Conservation (phyloP, 2,888 invertebrate species). For the Heliconius sara region DNA sequence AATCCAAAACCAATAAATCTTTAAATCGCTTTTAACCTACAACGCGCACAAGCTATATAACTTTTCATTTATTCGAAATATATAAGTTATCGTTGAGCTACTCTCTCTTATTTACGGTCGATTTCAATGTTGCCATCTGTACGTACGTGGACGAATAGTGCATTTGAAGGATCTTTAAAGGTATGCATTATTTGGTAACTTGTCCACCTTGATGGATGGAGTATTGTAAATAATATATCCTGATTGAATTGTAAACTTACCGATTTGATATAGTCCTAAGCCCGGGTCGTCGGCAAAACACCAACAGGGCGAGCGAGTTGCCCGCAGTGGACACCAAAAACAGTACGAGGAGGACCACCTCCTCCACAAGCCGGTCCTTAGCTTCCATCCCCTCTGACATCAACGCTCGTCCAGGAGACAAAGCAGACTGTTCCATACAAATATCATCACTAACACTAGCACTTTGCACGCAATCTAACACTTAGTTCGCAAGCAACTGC, state of each 20-base stretch:
- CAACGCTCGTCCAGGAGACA: slow-evolving; percentile 79
- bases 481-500: slow-evolving; percentile 70
- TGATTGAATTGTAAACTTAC: slow-evolving; percentile 71
- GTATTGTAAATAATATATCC: not conserved
- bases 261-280: slow-evolving; percentile 91
- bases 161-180: slow-evolving; percentile 39
- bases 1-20: not conserved
- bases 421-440: slow-evolving; percentile 70
- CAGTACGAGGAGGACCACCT: slow-evolving; percentile 79
- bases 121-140: slow-evolving; percentile 34
- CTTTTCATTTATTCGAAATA: slow-evolving; percentile 33
- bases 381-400: slow-evolving; percentile 79
- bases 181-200: slow-evolving; percentile 50
- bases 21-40: not conserved
- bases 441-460: slow-evolving; percentile 79
- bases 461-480: slow-evolving; percentile 71
- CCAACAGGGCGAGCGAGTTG: slow-evolving; percentile 88
- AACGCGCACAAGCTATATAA: slow-evolving; percentile 24
- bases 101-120: slow-evolving; percentile 45
- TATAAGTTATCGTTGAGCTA: slow-evolving; percentile 27
- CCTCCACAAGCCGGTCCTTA: slow-evolving; percentile 77
- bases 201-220: slow-evolving; percentile 47
- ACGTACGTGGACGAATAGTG: slow-evolving; percentile 18
- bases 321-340: slow-evolving; percentile 88
- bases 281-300: slow-evolving; percentile 89